These are phyloP conservation scores for Toxostoma redivivum DNA, from an alignment of 2,113 vertebrate species.

Conservation along the genomic window DNA sequence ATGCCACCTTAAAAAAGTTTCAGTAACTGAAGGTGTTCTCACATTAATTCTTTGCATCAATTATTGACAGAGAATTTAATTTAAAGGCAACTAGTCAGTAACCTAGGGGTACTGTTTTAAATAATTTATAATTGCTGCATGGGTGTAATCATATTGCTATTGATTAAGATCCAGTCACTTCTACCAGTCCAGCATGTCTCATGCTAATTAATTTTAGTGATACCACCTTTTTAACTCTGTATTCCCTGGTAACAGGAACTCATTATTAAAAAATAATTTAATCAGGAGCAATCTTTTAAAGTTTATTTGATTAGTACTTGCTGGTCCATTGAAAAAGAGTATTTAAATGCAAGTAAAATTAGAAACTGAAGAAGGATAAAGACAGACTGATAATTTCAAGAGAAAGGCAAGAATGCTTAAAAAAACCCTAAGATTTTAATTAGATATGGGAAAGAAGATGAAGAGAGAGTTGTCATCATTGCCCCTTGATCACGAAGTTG, in stretches of 20 bases:
- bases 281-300: slow-evolving; percentile 67
- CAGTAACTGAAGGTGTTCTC: slow-evolving; percentile 87
- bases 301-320: slow-evolving; percentile 63
- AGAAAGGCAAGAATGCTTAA: neutral
- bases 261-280: slow-evolving; percentile 77
- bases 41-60: slow-evolving; percentile 98
- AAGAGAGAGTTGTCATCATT: neutral
- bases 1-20: slow-evolving; percentile 83
- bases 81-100: slow-evolving; percentile 92
- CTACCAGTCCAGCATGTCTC: slow-evolving; percentile 83
- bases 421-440: neutral
- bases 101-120: slow-evolving; percentile 91
- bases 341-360: slow-evolving; percentile 37
- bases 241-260: slow-evolving; percentile 76
- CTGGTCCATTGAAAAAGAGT: slow-evolving; percentile 6
- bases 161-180: slow-evolving; percentile 89
- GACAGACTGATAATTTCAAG: neutral
- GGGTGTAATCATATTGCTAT: slow-evolving; percentile 95
- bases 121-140: slow-evolving; percentile 94
- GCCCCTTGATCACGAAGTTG: neutral
- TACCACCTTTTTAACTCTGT: slow-evolving; percentile 83
- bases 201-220: slow-evolving; percentile 80
- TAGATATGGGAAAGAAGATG: neutral
- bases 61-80: slow-evolving; percentile 99
- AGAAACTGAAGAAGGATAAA: slow-evolving; percentile 5